A percentile compares a stretch with the other conserved stretches of the same genome.
Evolutionary conservation across 2,113 vertebrate species (phyloP).

Genomic region (Tupaia tana): DNA sequence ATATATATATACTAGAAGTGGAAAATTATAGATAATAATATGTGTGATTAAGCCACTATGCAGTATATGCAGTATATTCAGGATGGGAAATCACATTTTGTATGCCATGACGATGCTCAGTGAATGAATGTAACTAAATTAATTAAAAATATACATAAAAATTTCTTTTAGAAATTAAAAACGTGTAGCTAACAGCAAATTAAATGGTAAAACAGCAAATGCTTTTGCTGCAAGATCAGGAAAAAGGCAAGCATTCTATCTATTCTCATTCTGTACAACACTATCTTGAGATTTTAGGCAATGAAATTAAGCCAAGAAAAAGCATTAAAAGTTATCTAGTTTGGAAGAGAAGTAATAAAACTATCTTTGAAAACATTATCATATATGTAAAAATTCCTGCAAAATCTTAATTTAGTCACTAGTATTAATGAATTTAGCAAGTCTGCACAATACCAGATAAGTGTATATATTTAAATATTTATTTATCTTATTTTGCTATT

Average conservation of each 20-base stretch:
- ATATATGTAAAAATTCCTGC: background rate
- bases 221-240: background rate
- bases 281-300: background rate
- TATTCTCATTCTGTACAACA: background rate
- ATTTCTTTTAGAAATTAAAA: too few species aligned
- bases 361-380: background rate
- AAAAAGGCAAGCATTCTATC: background rate
- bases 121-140: too few species aligned
- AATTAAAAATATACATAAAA: too few species aligned
- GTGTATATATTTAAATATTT: background rate
- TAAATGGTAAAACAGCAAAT: background rate
- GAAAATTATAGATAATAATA: too few species aligned
- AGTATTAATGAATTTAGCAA: background rate
- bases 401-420: background rate
- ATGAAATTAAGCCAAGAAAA: background rate
- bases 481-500: too few species aligned
- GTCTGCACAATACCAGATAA: background rate
- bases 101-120: too few species aligned
- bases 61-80: too few species aligned
- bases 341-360: background rate
- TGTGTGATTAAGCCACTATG: too few species aligned
- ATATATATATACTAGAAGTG: too few species aligned
- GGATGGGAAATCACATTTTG: too few species aligned
- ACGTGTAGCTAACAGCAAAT: background rate
- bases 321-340: background rate